phyloP scores from a whole-genome alignment of 2,113 vertebrate species.

The Columba livia region DNA sequence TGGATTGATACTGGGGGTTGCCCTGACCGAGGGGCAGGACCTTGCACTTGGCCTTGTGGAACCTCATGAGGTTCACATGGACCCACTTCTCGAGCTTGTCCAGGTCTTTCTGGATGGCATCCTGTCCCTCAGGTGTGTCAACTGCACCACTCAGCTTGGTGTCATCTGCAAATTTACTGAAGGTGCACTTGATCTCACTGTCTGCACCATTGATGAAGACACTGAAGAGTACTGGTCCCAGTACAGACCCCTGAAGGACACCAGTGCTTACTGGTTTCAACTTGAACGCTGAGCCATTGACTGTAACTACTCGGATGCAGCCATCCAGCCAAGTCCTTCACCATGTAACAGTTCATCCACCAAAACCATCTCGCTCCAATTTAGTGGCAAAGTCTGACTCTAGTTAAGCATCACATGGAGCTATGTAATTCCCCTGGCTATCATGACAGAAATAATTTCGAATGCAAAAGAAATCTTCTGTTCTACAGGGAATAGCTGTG shows the following conservation, averaged over 20 bases:
- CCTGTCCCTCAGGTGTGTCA: fast-evolving
- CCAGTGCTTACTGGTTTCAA: background rate
- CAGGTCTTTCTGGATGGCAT: background rate
- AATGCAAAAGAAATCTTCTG: slow-evolving; percentile 31
- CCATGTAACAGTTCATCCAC: background rate
- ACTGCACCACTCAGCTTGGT: background rate
- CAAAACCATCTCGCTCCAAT: background rate
- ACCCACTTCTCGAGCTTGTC: background rate
- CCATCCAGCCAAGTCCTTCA: background rate
- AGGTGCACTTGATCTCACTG: fast-evolving
- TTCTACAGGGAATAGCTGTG: slow-evolving; percentile 21
- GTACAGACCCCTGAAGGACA: too few species aligned
- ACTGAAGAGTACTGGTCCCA: background rate
- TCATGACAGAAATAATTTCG: slow-evolving; percentile 40
- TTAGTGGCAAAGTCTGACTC: background rate
- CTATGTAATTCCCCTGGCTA: background rate
- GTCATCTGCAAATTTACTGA: background rate
- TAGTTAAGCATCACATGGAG: background rate
- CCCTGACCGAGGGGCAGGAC: too few species aligned
- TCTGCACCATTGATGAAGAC: background rate
- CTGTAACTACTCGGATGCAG: background rate
- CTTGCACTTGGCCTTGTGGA: background rate
- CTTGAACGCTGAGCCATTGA: background rate
- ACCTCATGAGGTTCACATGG: fast-evolving
- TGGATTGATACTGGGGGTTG: background rate